phyloP scores from a whole-genome alignment of 2,888 invertebrate genomes.

The Hydropsyche betteni region DNA sequence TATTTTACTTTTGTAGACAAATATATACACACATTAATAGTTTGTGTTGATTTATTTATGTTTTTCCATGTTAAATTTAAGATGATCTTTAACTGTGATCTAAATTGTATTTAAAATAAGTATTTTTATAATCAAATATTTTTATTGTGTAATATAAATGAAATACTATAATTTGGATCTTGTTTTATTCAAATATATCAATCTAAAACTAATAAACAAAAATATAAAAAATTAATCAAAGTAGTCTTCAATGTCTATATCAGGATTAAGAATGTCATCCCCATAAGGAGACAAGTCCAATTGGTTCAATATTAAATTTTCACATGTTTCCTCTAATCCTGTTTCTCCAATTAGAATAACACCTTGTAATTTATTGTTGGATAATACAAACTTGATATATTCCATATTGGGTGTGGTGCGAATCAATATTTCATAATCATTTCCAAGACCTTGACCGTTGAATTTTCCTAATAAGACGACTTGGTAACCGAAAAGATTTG shows the following conservation, averaged over 20 bases:
- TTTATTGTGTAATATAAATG: no score
- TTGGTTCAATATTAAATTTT: constrained; percentile 96
- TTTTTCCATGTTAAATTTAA: no score
- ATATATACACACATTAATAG: no score
- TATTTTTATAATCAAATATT: no score
- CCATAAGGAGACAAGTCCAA: constrained; percentile 88
- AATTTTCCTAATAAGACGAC: constrained; percentile 91
- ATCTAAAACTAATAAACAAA: background rate
- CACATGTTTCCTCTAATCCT: constrained; percentile 96
- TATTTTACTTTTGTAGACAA: no score
- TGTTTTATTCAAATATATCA: no score
- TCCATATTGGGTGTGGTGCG: constrained; percentile 83
- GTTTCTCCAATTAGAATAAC: constrained; percentile 97
- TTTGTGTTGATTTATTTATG: no score
- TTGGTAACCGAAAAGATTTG: constrained; percentile 92
- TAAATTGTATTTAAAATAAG: no score
- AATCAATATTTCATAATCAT: constrained; percentile 83
- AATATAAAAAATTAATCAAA: constrained; percentile 80
- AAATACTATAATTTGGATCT: no score
- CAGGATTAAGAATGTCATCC: constrained; percentile 92
- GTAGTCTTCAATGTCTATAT: constrained; percentile 98
- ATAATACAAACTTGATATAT: constrained; percentile 88
- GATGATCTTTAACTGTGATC: no score
- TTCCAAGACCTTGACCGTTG: constrained; percentile 88
- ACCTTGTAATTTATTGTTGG: constrained; percentile 87